These are phyloP conservation scores for Labrus mixtus DNA, from an alignment of 2,113 vertebrate species.

Conservation along the genomic window DNA sequence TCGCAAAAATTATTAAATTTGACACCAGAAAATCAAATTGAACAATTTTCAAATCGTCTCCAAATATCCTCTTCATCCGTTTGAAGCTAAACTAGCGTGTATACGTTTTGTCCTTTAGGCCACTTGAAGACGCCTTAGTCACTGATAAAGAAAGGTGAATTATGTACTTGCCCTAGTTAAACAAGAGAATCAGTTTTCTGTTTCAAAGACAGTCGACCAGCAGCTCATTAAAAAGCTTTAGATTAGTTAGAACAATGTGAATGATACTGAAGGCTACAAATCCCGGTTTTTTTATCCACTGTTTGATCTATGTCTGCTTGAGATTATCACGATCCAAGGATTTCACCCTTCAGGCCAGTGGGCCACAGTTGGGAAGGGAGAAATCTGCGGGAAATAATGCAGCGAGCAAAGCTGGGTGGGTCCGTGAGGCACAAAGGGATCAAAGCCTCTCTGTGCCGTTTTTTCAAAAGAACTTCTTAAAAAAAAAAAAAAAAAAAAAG, in stretches of 20 bases:
- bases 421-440: slow-evolving; percentile 58
- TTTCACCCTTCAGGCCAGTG: slow-evolving; percentile 68
- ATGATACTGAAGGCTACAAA: slow-evolving; percentile 50
- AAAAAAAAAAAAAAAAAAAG: too few species aligned
- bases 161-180: neutral
- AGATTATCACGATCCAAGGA: slow-evolving; percentile 79
- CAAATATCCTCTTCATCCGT: too few species aligned
- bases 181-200: neutral
- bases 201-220: slow-evolving; percentile 10
- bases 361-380: slow-evolving; percentile 62
- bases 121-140: neutral
- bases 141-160: neutral
- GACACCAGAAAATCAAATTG: too few species aligned
- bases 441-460: slow-evolving; percentile 65
- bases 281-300: slow-evolving; percentile 61
- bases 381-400: slow-evolving; percentile 53
- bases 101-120: too few species aligned
- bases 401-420: slow-evolving; percentile 63
- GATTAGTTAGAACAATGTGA: slow-evolving; percentile 41
- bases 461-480: slow-evolving; percentile 69
- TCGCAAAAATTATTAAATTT: too few species aligned
- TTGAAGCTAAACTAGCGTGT: too few species aligned
- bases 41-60: too few species aligned
- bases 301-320: slow-evolving; percentile 75
- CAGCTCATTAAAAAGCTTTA: slow-evolving; percentile 43